Base-by-base conservation (phyloP, 2,797 vertebrate species). In the Podarcis lilfordi region DNA sequence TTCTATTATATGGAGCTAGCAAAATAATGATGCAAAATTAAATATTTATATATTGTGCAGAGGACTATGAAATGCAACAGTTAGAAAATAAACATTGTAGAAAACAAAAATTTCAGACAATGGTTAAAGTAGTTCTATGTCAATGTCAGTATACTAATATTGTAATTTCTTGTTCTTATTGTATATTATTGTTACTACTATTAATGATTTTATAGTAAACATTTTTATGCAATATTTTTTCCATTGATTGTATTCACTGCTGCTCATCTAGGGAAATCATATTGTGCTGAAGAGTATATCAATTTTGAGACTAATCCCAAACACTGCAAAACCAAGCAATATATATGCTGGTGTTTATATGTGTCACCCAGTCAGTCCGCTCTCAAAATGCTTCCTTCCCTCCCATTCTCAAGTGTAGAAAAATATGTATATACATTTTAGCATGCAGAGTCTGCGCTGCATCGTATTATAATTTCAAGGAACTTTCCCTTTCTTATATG, bases 1-100 rank as follows among this genome's bases (percentile, higher is more conserved):
- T 50, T 13, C 27, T 25, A 64, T 64, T 32, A 72, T 91, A 91
- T 45, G 27, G n/a, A 90, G 59, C 7, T 78, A 10, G 37, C 40
- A 83, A 45, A 35, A 64, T 82, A 88, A 66, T 25, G 23, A 25
- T 69, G 35, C 59, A 87, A 87, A 85, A 79, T 2, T 0, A 90
- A 37, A 43, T 15, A 76, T 77, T 80, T 43, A 19, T 79, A 66
- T 87, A 78, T 89, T 85, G 61, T 40, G 17, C 37, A 81, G 32
- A 69, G 29, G 84, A 59, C 87, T 40, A 55, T 86, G 17, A 89
- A 87, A 86, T 29, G 4, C 61, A 32, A 40, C 1, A 32, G 72
- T 45, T 40, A 89, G 59, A 88, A 78, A 32, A 68, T 66, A 66
- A 82, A 90, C 87, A 68, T 64, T 81, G 61, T 84, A 75, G 35